Percentiles rank a stretch among this genome's conserved stretches.
Conservation (phyloP, 2,888 invertebrate species). For the Erynnis tages region DNA sequence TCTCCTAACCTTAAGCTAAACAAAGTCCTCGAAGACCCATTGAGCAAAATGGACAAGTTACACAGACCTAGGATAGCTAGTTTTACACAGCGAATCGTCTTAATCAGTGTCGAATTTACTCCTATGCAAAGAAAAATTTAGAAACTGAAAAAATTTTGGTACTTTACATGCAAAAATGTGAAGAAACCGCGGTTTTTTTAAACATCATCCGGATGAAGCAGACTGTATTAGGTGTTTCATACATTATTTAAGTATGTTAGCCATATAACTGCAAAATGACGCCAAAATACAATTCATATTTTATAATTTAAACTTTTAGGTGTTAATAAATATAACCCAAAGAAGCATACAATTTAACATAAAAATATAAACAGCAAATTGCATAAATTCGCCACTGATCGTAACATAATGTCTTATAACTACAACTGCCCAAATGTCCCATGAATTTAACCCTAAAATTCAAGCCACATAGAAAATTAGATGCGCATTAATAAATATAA, state of each 20-base stretch:
- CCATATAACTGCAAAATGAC: too few relatives aligned
- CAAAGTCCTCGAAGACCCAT: slow-evolving; percentile 66
- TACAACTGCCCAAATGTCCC: slow-evolving; percentile 28
- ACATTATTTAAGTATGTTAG: too few relatives aligned
- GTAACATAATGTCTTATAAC: slow-evolving; percentile 17
- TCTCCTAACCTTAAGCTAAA: slow-evolving; percentile 71
- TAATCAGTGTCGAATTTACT: slow-evolving; percentile 16
- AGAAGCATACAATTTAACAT: too few relatives aligned
- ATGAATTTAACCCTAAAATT: slow-evolving; percentile 17
- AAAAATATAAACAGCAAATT: not conserved
- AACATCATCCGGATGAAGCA: too few relatives aligned
- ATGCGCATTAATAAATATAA: slow-evolving; percentile 15
- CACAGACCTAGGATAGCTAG: slow-evolving; percentile 56
- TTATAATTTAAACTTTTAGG: too few relatives aligned
- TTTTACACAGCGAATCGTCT: slow-evolving; percentile 26
- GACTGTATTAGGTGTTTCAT: too few relatives aligned
- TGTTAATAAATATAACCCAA: too few relatives aligned
- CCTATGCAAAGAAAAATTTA: too few relatives aligned
- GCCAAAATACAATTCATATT: too few relatives aligned
- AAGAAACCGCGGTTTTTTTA: too few relatives aligned
- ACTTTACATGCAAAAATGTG: too few relatives aligned
- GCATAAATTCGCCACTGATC: slow-evolving; percentile 17
- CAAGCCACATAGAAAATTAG: slow-evolving; percentile 21
- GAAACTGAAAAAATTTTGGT: too few relatives aligned
- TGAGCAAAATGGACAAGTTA: slow-evolving; percentile 78